These are phyloP conservation scores for Hepsetus odoe DNA, from an alignment of 2,113 vertebrate genomes.

Conservation along the genomic window DNA sequence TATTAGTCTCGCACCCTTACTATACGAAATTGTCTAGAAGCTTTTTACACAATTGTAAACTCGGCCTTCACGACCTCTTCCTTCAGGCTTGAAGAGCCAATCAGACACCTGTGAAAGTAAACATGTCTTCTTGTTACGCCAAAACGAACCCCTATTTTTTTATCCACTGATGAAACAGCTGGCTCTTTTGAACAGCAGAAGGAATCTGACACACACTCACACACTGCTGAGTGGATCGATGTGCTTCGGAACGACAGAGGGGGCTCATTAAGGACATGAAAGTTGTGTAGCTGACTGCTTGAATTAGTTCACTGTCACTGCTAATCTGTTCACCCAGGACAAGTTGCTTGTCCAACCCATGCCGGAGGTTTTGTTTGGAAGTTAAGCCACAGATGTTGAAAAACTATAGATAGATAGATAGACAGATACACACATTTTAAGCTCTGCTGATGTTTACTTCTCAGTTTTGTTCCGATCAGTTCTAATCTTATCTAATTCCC, in stretches of 20 bases:
- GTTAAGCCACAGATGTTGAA: not conserved
- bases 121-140: not conserved
- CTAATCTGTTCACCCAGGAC: not conserved
- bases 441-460: not conserved
- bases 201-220: not conserved
- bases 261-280: not conserved
- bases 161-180: constrained; percentile 24
- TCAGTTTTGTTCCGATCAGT: too few species aligned
- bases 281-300: not conserved
- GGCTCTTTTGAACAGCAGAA: constrained; percentile 5
- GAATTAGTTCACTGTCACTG: constrained; percentile 14
- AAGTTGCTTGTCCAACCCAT: not conserved
- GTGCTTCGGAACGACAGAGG: not conserved
- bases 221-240: constrained; percentile 5
- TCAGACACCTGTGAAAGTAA: constrained; percentile 10
- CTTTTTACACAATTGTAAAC: not conserved
- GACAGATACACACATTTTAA: too few species aligned
- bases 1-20: too few species aligned
- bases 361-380: not conserved
- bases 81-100: constrained; percentile 9
- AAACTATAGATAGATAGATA: too few species aligned
- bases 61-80: not conserved
- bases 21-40: too few species aligned
- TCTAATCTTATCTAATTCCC: too few species aligned
- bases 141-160: not conserved